A percentile compares a stretch with the other conserved stretches of the same genome.
phyloP scores from a whole-genome alignment of 2,113 vertebrate genomes.

The Chaetorhynchus papuensis region DNA sequence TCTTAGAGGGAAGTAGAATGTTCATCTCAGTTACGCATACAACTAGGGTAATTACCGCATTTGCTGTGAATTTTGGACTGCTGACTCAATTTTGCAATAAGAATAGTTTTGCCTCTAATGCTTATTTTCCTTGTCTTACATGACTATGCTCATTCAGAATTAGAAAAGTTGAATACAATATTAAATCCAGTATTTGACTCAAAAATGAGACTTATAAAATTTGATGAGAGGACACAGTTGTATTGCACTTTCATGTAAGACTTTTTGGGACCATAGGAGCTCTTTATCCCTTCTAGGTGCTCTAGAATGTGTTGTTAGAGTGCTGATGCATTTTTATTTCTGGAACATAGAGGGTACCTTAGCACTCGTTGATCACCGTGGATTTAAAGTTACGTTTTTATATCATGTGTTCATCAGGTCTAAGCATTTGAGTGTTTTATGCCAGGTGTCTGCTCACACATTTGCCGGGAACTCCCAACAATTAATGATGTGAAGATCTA shows the following conservation, averaged over 20 bases:
- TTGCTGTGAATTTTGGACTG: neutral
- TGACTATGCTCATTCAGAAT: neutral
- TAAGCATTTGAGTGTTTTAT: neutral
- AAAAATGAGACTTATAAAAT: neutral
- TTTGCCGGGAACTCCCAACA: neutral
- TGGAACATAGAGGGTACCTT: neutral
- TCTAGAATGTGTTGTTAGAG: neutral
- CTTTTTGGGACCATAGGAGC: neutral
- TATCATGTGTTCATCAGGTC: neutral
- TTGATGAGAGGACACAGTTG: neutral
- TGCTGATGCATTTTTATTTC: neutral
- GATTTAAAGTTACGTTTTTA: neutral
- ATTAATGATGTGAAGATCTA: neutral
- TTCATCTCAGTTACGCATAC: neutral
- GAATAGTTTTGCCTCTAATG: neutral
- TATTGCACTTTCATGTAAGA: neutral
- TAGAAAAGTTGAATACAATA: neutral
- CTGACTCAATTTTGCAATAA: neutral
- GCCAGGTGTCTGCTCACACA: neutral
- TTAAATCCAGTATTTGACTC: neutral
- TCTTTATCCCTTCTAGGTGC: neutral
- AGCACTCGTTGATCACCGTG: neutral
- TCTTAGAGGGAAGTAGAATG: neutral
- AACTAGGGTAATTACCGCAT: neutral
- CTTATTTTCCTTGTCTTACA: neutral